These are phyloP conservation scores for Sarcophaga bullata DNA, from an alignment of 1,140 invertebrate genomes.

Conservation along the genomic window DNA sequence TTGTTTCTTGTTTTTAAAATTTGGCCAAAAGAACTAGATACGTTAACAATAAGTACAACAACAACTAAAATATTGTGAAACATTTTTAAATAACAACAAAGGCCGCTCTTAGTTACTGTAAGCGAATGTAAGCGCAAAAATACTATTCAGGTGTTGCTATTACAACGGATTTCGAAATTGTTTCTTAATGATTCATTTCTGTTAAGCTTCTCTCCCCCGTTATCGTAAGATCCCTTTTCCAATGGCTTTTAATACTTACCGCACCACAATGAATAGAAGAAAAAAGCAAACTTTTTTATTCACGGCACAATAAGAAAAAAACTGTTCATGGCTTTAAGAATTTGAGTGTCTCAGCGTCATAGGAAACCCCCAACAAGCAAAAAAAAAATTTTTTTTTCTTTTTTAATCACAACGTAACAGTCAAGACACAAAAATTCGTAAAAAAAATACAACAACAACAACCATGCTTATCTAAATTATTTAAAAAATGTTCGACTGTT, in stretches of 20 bases:
- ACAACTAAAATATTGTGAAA: conserved; percentile 1
- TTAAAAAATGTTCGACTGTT: conserved; percentile 21
- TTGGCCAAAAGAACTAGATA: neutral
- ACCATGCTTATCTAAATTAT: conserved; percentile 18
- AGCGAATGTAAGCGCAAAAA: neutral
- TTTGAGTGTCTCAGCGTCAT: conserved; percentile 10
- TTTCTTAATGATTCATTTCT: conserved; percentile 29
- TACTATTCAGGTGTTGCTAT: conserved; percentile 29
- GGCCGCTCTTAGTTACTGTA: neutral
- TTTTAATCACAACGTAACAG: neutral
- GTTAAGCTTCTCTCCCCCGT: neutral
- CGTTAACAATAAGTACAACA: neutral
- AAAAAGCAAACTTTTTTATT: too few species aligned
- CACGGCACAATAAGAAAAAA: too few species aligned
- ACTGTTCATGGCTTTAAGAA: neutral
- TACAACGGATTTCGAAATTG: conserved; percentile 38
- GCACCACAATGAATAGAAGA: too few species aligned
- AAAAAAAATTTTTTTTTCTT: too few species aligned
- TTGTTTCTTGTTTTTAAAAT: neutral
- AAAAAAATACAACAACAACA: conserved; percentile 8
- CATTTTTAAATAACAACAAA: neutral
- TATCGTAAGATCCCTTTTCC: too few species aligned
- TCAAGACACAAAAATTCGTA: neutral
- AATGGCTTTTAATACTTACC: too few species aligned
- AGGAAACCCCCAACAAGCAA: conserved; percentile 34